Evolutionary conservation across 2,113 vertebrate genomes (phyloP), one percentile per base, ranked within the genome.

Genomic region (Calidris pugnax): DNA sequence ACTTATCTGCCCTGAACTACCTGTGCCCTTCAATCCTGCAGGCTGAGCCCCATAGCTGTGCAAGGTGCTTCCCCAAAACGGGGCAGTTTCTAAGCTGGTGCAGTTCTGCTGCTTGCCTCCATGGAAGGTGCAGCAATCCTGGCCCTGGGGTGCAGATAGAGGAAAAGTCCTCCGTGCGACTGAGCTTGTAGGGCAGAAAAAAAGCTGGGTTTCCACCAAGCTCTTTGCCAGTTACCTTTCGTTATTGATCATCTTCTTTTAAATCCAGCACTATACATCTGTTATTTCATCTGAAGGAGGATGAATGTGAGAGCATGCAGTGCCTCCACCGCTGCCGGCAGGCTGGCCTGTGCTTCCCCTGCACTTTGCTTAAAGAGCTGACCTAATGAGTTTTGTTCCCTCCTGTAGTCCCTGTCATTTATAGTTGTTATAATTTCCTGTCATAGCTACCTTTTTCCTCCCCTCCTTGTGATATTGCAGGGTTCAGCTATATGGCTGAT

Each of bases 361-460:
- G 81, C 66, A 87, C 71, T 66, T 85, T 43, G 24, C 47, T 80
- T 92, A 71, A 93, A 95, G 83, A 95, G 56, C 63, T 90, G 72
- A 62, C 28, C 95, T 92, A 87, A 95, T 79, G 83, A 82, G 72
- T 95, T 82, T 85, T 68, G 75, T 60, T 87, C 57, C 73, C 77
- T 93, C 78, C 83, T 39, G 12, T 43, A 82, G 57, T 76, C 73
- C 23, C 26, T 87, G 86, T 94, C 90, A 80, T 96, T 96, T 96
- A 94, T 91, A 91, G 90, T 87, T 95, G 63, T 77, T 92, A 67
- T 71, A 92, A 96, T 97, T 96, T 92, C 81, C 94, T 95, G 92
- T 90, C 92, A 91, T 63, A 77, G 87, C 87, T 79, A 57, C 84
- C 92, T 91, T 85, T 56, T 50, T 17, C 56, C 80, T 76, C 68